Evolutionary conservation across 1,140 invertebrate genomes (phyloP).

Genomic region (Heliconius congener): DNA sequence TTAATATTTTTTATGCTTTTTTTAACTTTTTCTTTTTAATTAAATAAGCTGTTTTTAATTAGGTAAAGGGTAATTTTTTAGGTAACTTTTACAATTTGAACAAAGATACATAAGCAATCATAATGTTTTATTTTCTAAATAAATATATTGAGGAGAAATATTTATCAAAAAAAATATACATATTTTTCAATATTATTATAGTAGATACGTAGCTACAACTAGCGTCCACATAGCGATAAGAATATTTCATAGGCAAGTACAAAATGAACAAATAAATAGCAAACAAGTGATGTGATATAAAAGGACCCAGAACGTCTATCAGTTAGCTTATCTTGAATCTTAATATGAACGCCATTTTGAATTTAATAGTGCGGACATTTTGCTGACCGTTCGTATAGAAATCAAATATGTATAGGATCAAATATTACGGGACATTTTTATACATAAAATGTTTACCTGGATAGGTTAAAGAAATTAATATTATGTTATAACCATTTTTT

Average conservation of each 20-base stretch:
- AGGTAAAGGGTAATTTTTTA: too few relatives aligned
- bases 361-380: constrained; percentile 31
- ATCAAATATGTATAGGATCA: neutral
- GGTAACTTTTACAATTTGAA: too few relatives aligned
- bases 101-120: too few relatives aligned
- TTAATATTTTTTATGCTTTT: too few relatives aligned
- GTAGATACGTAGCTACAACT: too few relatives aligned
- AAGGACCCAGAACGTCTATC: constrained; percentile 4
- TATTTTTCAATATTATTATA: too few relatives aligned
- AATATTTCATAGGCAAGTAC: neutral
- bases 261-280: neutral
- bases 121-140: too few relatives aligned
- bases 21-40: neutral
- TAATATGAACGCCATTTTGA: constrained; percentile 38
- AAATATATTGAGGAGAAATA: too few relatives aligned
- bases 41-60: neutral
- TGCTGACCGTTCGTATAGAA: constrained; percentile 20
- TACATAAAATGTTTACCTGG: neutral
- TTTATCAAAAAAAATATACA: too few relatives aligned
- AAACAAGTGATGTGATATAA: constrained; percentile 5
- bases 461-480: neutral
- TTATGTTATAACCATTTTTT: neutral
- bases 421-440: neutral
- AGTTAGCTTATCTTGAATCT: constrained; percentile 32
- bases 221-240: neutral